Evolutionary conservation across 2,888 invertebrate genomes (phyloP).

Genomic region (Tyria jacobaeae): DNA sequence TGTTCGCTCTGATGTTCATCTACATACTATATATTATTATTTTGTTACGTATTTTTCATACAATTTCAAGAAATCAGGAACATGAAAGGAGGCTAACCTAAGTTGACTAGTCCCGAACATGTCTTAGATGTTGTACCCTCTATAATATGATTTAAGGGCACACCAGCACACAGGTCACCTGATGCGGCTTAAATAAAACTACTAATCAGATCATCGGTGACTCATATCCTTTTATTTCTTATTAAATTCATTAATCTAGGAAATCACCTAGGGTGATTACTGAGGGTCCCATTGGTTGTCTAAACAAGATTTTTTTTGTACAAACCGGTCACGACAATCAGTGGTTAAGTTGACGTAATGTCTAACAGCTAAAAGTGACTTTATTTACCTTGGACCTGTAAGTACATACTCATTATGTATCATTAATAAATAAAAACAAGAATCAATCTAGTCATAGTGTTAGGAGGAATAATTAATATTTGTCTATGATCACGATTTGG

Average conservation of each 20-base stretch:
- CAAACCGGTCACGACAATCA: slow-evolving; percentile 41
- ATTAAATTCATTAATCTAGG: neutral
- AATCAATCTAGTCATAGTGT: slow-evolving; percentile 6
- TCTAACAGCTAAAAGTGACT: slow-evolving; percentile 35
- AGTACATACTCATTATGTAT: slow-evolving; percentile 5
- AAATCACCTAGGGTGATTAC: too few species aligned
- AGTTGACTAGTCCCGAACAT: too few species aligned
- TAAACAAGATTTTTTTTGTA: slow-evolving; percentile 17
- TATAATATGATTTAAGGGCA: too few species aligned
- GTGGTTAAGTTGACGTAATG: slow-evolving; percentile 41
- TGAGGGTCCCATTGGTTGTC: neutral
- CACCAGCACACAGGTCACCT: too few species aligned
- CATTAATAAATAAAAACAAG: slow-evolving; percentile 10
- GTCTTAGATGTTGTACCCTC: too few species aligned
- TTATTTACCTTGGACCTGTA: slow-evolving; percentile 25
- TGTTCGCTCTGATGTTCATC: too few species aligned
- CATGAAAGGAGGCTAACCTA: too few species aligned
- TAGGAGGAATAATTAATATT: slow-evolving; percentile 11
- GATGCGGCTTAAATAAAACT: too few species aligned
- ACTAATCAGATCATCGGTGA: too few species aligned
- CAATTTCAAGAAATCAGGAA: too few species aligned
- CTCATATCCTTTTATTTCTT: neutral
- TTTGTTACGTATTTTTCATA: too few species aligned
- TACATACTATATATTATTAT: neutral
- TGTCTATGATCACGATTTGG: slow-evolving; percentile 16